Percentiles rank a stretch among this genome's conserved stretches.
phyloP scores from a whole-genome alignment of 2,113 vertebrate species.

The Chaetodon auriga region DNA sequence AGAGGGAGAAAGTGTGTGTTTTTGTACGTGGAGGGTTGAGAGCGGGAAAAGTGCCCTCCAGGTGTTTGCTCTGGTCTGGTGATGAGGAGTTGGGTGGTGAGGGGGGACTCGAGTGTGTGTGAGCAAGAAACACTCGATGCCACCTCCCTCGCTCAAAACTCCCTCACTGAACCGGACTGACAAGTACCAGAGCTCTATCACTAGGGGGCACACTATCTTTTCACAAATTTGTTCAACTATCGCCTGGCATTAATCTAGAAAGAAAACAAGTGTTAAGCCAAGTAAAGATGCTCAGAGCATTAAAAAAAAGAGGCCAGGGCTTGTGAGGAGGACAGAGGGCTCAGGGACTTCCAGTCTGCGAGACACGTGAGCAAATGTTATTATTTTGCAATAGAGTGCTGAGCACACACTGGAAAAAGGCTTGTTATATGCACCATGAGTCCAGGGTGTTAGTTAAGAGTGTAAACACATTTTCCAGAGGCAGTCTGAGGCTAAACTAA shows the following conservation, averaged over 20 bases:
- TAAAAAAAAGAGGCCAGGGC: conserved; percentile 6
- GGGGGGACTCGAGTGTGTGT: conserved; percentile 12
- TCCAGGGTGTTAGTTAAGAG: conserved; percentile 21
- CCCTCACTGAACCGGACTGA: background rate
- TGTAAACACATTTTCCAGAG: conserved; percentile 30
- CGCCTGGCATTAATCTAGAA: conserved; percentile 29
- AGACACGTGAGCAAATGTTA: conserved; percentile 47
- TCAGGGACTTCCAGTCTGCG: conserved; percentile 36
- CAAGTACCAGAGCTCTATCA: conserved; percentile 14
- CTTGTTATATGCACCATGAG: conserved; percentile 5
- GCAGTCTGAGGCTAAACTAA: conserved; percentile 18
- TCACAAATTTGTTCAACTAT: conserved; percentile 14
- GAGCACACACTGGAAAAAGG: conserved; percentile 25
- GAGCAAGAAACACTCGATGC: conserved; percentile 6
- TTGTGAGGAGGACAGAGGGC: conserved; percentile 21
- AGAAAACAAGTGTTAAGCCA: conserved; percentile 21
- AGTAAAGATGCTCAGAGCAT: conserved; percentile 47
- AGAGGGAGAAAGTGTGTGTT: conserved; percentile 16
- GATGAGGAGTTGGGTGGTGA: conserved; percentile 28
- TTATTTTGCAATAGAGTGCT: conserved; percentile 33
- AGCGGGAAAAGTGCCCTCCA: conserved; percentile 37
- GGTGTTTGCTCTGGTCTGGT: conserved; percentile 65
- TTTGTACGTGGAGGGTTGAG: conserved; percentile 49
- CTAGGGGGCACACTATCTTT: conserved; percentile 58
- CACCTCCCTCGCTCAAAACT: conserved; percentile 1